These are phyloP conservation scores for Didymodactylos carnosus DNA, from an alignment of 2,888 invertebrate genomes.

Conservation along the genomic window DNA sequence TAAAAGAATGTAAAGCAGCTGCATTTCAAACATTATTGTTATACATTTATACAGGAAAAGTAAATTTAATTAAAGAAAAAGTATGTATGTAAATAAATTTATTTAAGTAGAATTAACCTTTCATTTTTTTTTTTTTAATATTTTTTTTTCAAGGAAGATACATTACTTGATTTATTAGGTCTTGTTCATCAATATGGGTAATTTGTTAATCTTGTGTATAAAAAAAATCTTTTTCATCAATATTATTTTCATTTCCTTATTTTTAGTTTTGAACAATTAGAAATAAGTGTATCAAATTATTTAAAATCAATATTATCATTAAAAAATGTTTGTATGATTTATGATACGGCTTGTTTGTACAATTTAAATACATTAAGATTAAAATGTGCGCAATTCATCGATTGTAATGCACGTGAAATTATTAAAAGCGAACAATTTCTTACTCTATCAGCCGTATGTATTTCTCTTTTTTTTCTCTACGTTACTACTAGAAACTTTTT, in stretches of 20 bases:
- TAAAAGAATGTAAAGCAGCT: slow-evolving; percentile 48
- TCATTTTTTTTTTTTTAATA: background rate
- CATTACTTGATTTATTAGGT: slow-evolving; percentile 47
- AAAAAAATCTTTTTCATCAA: no score
- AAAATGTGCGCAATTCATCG: slow-evolving; percentile 72
- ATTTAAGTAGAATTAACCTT: background rate
- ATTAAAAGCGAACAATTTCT: slow-evolving; percentile 63
- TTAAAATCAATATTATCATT: slow-evolving; percentile 64
- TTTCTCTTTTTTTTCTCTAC: background rate
- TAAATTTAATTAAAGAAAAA: slow-evolving; percentile 44
- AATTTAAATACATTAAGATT: slow-evolving; percentile 43
- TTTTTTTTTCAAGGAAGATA: slow-evolving; percentile 28
- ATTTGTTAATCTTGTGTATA: no score
- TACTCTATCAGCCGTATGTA: slow-evolving; percentile 55
- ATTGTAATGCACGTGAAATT: slow-evolving; percentile 64
- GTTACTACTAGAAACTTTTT: background rate
- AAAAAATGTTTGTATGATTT: slow-evolving; percentile 75
- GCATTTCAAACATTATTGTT: slow-evolving; percentile 48
- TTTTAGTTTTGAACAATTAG: slow-evolving; percentile 76
- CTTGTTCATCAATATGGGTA: no score
- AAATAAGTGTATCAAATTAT: slow-evolving; percentile 75
- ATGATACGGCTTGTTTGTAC: slow-evolving; percentile 65
- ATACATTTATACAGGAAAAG: slow-evolving; percentile 76
- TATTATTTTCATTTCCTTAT: no score
- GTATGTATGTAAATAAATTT: slow-evolving; percentile 29